Percentiles rank a stretch among this genome's conserved stretches.
Evolutionary conservation across 2,888 invertebrate species (phyloP).

Genomic region (Notodonta ziczac): DNA sequence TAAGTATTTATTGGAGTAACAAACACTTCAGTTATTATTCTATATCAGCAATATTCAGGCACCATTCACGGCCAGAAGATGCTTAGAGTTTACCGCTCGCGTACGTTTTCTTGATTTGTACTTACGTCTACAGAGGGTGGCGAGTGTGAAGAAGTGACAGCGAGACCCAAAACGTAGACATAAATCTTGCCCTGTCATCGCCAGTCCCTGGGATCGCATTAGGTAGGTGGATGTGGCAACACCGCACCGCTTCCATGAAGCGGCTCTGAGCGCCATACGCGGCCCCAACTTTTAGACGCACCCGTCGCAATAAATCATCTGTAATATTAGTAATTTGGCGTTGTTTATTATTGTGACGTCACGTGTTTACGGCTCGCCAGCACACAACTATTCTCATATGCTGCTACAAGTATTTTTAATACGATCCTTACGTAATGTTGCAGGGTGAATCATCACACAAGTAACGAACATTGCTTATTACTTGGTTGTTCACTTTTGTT

Average conservation of each 20-base stretch:
- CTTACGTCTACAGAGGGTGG: too few relatives aligned
- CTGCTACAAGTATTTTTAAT: conserved; percentile 26
- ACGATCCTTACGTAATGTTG: conserved; percentile 5
- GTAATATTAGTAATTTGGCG: conserved; percentile 36
- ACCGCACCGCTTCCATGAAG: neutral
- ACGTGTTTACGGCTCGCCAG: conserved; percentile 32
- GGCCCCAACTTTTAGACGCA: conserved; percentile 14
- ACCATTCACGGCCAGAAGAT: too few relatives aligned
- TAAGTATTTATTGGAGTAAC: too few relatives aligned
- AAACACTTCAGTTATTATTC: too few relatives aligned
- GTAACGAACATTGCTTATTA: too few relatives aligned
- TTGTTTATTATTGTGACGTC: conserved; percentile 45
- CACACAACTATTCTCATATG: conserved; percentile 32
- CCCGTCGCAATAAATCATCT: conserved; percentile 39
- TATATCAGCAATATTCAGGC: too few relatives aligned
- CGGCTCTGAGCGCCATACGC: conserved; percentile 3
- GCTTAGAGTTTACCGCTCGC: too few relatives aligned
- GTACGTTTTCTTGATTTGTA: too few relatives aligned
- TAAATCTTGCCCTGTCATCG: neutral
- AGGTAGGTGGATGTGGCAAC: neutral
- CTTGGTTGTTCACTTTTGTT: too few relatives aligned
- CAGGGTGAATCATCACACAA: too few relatives aligned
- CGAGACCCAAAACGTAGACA: neutral
- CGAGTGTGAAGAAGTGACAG: too few relatives aligned
- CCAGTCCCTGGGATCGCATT: neutral